A percentile compares a stretch with the other conserved stretches of the same genome.
Conservation (phyloP, 2,797 vertebrate genomes). For the Uromys caudimaculatus region DNA sequence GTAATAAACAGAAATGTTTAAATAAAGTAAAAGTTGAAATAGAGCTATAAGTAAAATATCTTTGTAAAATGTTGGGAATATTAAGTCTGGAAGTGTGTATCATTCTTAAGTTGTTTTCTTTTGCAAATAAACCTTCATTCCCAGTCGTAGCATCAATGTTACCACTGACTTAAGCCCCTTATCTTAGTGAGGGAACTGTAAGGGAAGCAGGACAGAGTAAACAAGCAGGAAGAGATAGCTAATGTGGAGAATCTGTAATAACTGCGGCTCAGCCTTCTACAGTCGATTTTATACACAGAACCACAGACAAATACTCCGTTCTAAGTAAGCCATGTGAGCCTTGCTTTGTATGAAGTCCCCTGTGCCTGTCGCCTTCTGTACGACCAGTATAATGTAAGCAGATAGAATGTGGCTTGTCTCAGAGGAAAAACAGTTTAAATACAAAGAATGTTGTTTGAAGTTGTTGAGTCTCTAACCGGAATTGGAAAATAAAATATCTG, state of each 20-base stretch:
- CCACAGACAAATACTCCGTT: background rate
- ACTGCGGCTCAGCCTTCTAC: constrained; percentile 8
- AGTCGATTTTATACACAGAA: constrained; percentile 37
- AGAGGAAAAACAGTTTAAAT: constrained; percentile 46
- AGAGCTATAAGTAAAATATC: background rate
- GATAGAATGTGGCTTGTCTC: background rate
- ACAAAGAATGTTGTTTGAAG: constrained; percentile 48
- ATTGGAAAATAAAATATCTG: constrained; percentile 85
- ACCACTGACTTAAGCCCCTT: constrained; percentile 76
- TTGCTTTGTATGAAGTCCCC: background rate
- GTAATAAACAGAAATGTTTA: constrained; percentile 15
- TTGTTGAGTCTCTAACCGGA: constrained; percentile 63
- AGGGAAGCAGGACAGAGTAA: constrained; percentile 63
- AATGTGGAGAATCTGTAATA: constrained; percentile 39
- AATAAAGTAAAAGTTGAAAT: constrained; percentile 4
- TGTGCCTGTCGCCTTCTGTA: background rate
- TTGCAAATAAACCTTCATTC: constrained; percentile 79
- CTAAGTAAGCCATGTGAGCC: background rate
- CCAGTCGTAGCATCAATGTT: constrained; percentile 74
- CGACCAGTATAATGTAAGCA: background rate
- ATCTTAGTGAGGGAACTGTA: constrained; percentile 64
- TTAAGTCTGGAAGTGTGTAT: constrained; percentile 75
- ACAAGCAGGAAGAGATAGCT: constrained; percentile 54
- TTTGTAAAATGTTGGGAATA: constrained; percentile 65
- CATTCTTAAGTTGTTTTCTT: constrained; percentile 78